phyloP scores from a whole-genome alignment of 2,888 invertebrate species.

The Scrobipalpa costella region DNA sequence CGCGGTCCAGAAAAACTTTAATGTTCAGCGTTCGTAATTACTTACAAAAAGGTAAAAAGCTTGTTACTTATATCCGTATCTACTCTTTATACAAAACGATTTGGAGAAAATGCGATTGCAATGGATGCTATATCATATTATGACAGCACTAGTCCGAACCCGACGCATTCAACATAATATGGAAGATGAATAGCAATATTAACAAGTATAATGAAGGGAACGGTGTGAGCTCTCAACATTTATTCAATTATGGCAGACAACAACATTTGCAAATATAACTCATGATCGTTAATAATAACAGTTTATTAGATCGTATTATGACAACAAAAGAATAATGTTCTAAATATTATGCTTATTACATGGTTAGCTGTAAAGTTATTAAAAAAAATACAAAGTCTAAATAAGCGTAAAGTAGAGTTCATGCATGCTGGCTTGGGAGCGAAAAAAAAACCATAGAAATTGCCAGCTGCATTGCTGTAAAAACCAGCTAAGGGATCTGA shows the following conservation, averaged over 20 bases:
- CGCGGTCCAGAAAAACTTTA: constrained; percentile 66
- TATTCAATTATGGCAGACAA: constrained; percentile 20
- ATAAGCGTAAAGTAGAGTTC: too few relatives aligned
- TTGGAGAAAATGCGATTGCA: constrained; percentile 25
- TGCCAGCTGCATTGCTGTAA: too few relatives aligned
- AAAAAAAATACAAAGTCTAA: too few relatives aligned
- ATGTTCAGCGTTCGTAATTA: constrained; percentile 74
- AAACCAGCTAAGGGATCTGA: too few relatives aligned
- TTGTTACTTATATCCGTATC: constrained; percentile 36
- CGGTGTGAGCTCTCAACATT: constrained; percentile 19
- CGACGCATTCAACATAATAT: constrained; percentile 10
- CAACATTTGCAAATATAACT: constrained; percentile 5
- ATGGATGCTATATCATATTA: constrained; percentile 22
- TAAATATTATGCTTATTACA: background rate
- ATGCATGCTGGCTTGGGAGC: too few relatives aligned
- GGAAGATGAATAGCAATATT: constrained; percentile 19
- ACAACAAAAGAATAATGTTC: background rate
- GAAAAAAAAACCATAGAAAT: too few relatives aligned
- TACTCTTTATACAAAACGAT: constrained; percentile 24
- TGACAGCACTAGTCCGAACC: constrained; percentile 1
- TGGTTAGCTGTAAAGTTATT: too few relatives aligned
- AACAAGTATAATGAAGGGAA: constrained; percentile 19
- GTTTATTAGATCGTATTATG: constrained; percentile 12
- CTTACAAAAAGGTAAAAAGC: constrained; percentile 57
- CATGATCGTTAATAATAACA: constrained; percentile 9